Evolutionary conservation across 2,113 vertebrate genomes (phyloP), one percentile per base, ranked within the genome.

Genomic region (Desmodus rotundus): DNA sequence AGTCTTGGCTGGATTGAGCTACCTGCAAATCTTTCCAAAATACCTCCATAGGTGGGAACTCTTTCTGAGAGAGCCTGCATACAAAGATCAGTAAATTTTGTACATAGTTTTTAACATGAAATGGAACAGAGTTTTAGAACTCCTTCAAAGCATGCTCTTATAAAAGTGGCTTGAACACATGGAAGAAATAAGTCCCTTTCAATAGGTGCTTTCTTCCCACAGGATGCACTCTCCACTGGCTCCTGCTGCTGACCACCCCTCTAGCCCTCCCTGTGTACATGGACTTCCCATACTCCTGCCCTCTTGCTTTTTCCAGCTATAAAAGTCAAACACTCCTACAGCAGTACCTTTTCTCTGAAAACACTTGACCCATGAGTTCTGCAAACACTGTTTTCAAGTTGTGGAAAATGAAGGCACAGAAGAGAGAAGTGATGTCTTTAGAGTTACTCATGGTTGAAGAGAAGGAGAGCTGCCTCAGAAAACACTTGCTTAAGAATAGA

Each of bases 361-460:
- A 87, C 94, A 96, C 95, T 97, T 93, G 97, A 96, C 92, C 28
- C 11, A 43, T 5, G 0, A 84, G 65, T 89, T 96, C 43, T 56
- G 63, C 78, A 97, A 94, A 96, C 96, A 96, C 87, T 87, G 70
- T 73, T 87, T 97, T 96, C 93, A 96, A 95, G 94, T 95, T 96
- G 92, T 93, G 76, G 87, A 89, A 94, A 95, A 87, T 70, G 56
- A 95, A 96, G 85, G 70, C 65, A 65, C 70, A 67, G 56, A 90
- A 76, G 80, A 95, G 70, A 96, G 91, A 91, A 92, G 80, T 24
- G n/a, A 76, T 45, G n/a, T 81, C 88, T 85, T 90, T 67, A 70
- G 89, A 80, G 63, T 86, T 84, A 86, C 93, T 89, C 26, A 28
- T 82, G 89, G 78, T 14, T 26, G 4, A 38, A 72, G 47, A 82